A percentile compares a stretch with the other conserved stretches of the same genome.
Evolutionary conservation across 2,888 invertebrate genomes (phyloP).

Genomic region (Zaprionus bogoriensis): DNA sequence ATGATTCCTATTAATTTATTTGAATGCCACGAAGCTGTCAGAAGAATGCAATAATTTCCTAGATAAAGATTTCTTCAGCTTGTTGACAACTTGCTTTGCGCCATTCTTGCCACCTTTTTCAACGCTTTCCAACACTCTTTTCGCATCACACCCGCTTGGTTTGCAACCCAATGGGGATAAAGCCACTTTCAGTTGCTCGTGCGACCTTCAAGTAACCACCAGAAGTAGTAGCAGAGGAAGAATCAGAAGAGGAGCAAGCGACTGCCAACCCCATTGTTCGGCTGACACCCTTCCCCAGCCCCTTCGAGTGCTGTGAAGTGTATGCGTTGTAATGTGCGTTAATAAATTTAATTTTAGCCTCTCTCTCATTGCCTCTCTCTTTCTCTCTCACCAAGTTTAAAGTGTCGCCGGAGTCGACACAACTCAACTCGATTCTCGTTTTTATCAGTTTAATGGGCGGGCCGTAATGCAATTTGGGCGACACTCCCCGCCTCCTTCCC

Average conservation of each 20-base stretch:
- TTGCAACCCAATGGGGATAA: constrained; percentile 9
- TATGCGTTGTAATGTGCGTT: constrained; percentile 70
- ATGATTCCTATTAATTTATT: too few relatives aligned
- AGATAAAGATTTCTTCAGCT: not conserved
- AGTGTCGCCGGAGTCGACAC: constrained; percentile 62
- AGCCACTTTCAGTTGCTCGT: not conserved
- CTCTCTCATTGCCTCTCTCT: constrained; percentile 14
- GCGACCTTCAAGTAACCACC: constrained; percentile 48
- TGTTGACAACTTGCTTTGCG: not conserved
- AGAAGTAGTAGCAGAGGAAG: not conserved
- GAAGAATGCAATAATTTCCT: not conserved
- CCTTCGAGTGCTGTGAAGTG: constrained; percentile 61
- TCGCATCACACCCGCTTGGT: not conserved
- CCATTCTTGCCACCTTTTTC: not conserved
- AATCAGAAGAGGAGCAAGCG: too few relatives aligned
- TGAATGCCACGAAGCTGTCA: not conserved
- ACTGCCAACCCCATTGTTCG: constrained; percentile 13
- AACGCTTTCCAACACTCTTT: constrained; percentile 2
- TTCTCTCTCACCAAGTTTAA: constrained; percentile 57
- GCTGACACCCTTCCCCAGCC: not conserved
- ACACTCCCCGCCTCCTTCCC: constrained; percentile 15
- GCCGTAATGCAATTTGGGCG: constrained; percentile 69
- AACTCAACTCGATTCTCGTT: constrained; percentile 65
- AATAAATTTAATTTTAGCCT: constrained; percentile 75
- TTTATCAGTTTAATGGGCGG: constrained; percentile 77